Evolutionary conservation across 2,113 vertebrate species (phyloP).

Genomic region (Microtus ochrogaster): DNA sequence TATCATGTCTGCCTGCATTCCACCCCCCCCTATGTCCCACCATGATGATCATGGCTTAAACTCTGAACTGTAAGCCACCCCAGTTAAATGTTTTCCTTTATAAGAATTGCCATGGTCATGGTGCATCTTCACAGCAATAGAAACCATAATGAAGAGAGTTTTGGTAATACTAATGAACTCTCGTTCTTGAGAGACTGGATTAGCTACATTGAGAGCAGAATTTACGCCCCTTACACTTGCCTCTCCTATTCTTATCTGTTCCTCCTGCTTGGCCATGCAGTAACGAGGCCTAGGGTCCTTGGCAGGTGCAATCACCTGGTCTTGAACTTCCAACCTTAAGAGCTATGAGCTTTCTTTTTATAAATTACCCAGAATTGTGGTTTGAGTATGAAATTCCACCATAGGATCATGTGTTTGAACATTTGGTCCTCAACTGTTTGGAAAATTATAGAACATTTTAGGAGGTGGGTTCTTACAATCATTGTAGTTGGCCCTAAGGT

Average conservation of each 20-base stretch:
- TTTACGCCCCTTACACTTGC: not conserved
- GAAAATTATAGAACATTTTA: not conserved
- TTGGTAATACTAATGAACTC: not conserved
- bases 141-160: not conserved
- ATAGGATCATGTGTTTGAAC: not conserved
- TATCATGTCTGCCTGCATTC: no score
- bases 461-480: not conserved
- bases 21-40: no score
- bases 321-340: not conserved
- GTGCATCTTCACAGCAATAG: no score
- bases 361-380: not conserved
- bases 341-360: not conserved
- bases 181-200: not conserved
- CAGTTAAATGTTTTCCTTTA: no score
- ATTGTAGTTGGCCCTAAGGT: not conserved
- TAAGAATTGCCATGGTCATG: no score
- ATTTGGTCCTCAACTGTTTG: not conserved
- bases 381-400: not conserved
- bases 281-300: no score
- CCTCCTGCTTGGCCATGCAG: no score
- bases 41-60: no score
- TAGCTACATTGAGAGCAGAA: not conserved
- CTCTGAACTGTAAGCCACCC: no score
- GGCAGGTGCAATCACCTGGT: no score
- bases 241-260: not conserved